phyloP scores from a whole-genome alignment of 2,888 invertebrate genomes.

The Neoitamus cyanurus region DNA sequence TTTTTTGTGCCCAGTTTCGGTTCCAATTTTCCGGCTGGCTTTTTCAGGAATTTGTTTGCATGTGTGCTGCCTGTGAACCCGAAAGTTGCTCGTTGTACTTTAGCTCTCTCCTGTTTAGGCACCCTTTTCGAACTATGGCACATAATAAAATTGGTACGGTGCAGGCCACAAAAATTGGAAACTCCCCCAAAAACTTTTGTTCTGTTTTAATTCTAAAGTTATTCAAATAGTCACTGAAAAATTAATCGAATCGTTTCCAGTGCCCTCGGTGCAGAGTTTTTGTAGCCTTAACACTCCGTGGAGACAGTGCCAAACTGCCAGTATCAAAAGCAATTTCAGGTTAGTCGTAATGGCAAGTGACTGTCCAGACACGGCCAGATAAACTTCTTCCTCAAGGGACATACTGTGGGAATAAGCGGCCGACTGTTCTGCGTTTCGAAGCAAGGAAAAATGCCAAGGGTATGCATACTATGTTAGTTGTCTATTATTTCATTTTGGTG shows the following conservation, averaged over 20 bases:
- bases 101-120: not conserved
- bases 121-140: not conserved
- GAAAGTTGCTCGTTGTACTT: not conserved
- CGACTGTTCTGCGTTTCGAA: not conserved
- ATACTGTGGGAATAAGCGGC: not conserved
- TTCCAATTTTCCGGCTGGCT: not conserved
- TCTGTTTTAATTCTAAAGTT: slow-evolving; percentile 1
- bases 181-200: not conserved
- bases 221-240: not conserved
- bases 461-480: too few species aligned
- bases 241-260: not conserved
- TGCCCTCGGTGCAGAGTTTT: not conserved
- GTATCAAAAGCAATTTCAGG: not conserved
- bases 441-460: not conserved
- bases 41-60: slow-evolving; percentile 19
- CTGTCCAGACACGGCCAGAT: not conserved
- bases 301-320: not conserved
- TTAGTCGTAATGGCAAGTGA: not conserved
- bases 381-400: not conserved
- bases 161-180: not conserved
- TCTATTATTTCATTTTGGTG: too few species aligned
- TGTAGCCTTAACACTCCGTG: not conserved
- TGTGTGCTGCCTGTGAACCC: not conserved
- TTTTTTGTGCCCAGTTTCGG: slow-evolving; percentile 2
- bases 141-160: not conserved